Evolutionary conservation across 2,113 vertebrate genomes (phyloP), one percentile per base, ranked within the genome.

Genomic region (Neolamprologus sp.): DNA sequence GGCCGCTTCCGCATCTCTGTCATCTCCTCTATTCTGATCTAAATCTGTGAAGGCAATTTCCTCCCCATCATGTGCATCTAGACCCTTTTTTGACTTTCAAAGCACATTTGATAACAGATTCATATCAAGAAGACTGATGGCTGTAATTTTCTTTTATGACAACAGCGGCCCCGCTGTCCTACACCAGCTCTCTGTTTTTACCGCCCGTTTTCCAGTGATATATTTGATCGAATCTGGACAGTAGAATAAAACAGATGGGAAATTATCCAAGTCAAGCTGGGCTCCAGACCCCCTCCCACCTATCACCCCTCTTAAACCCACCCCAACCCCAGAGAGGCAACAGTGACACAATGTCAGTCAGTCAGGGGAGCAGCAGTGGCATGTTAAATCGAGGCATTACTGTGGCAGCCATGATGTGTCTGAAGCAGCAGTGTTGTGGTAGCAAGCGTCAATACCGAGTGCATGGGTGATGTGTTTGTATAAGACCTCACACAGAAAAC

Each of bases 321-420:
- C 33, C 14, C 30, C 51, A 80, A 73, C 71, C 84, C 65, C 83
- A 35, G 80, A 57, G 71, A 87, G 65, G 81, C 40, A 80, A 83
- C 83, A n/a, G 63, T 84, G 84, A 89, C 51, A 88, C 63, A 37
- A 87, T 88, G 85, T 88, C 83, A 86, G 55, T 89, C 82, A 84
- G 54, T 91, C 55, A 87, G 92, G 83, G 7, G 63, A 55, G 81
- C 87, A 91, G 89, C 71, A 17, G 85, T 80, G 63, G 91, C 84
- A 49, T 92, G 89, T 93, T 75, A 85, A 83, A 91, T 82, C 9
- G 53, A 91, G 78, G 92, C 86, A 13, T 89, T 60, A 79, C 81
- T 71, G 81, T 68, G 81, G 90, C 92, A 92, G 91, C 93, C 88
- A 84, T 93, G 93, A 94, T 88, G 91, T 92, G 90, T 91, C 65